These are phyloP conservation scores for Girardia tigrina DNA, from an alignment of 2,888 invertebrate genomes.

Conservation along the genomic window DNA sequence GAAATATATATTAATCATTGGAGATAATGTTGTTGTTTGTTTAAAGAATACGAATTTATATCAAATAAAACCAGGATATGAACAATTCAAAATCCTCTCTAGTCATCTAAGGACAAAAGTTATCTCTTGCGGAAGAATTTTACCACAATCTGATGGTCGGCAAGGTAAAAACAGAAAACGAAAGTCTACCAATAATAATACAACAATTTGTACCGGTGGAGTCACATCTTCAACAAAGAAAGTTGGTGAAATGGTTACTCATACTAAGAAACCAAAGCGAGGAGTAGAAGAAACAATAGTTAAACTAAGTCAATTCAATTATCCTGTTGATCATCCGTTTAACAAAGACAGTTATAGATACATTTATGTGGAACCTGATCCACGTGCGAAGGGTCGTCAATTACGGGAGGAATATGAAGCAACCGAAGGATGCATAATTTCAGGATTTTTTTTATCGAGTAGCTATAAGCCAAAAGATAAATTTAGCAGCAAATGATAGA, in stretches of 20 bases:
- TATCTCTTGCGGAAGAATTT: neutral
- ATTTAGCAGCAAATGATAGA: conserved; percentile 74
- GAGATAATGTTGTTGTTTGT: neutral
- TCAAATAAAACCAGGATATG: conserved; percentile 52
- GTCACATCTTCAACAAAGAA: conserved; percentile 15
- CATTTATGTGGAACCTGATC: conserved; percentile 79
- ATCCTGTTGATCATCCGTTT: conserved; percentile 89
- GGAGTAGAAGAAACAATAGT: conserved; percentile 44
- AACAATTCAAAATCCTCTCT: conserved; percentile 40
- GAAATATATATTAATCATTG: neutral
- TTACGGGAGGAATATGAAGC: conserved; percentile 87
- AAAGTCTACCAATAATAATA: conserved; percentile 29
- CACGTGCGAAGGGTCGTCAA: conserved; percentile 69
- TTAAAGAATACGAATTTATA: conserved; percentile 41
- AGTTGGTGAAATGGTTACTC: conserved; percentile 18
- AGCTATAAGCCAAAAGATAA: conserved; percentile 66
- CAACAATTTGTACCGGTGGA: neutral
- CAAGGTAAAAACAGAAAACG: conserved; percentile 31
- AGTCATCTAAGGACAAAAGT: conserved; percentile 33
- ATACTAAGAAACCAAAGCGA: neutral
- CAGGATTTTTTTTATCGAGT: conserved; percentile 87
- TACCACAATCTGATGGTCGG: conserved; percentile 6
- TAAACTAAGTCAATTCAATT: conserved; percentile 77
- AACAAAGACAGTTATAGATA: conserved; percentile 82
- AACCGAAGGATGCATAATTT: conserved; percentile 96